Percentiles rank a stretch among this genome's conserved stretches.
Conservation (phyloP, 1,140 invertebrate genomes). For the Subanguina moxae region DNA sequence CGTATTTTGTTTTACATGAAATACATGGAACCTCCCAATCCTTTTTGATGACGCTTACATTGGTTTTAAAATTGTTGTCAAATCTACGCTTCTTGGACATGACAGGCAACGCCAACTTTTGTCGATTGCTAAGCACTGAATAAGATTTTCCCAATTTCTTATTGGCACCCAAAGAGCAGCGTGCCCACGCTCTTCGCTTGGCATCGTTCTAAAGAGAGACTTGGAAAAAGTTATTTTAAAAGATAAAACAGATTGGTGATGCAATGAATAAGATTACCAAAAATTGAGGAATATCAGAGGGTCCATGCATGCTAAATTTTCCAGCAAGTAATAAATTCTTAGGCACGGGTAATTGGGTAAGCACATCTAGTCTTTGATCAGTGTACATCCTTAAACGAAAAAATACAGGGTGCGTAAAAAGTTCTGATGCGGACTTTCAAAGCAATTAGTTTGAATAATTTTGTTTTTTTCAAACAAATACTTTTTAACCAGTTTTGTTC, state of each 20-base stretch:
- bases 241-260: neutral
- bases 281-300: constrained; percentile 21
- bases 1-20: too few relatives aligned
- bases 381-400: constrained; percentile 50
- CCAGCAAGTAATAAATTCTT: constrained; percentile 15
- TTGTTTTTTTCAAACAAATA: too few relatives aligned
- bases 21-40: too few relatives aligned
- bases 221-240: too few relatives aligned
- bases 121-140: constrained; percentile 49
- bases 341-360: constrained; percentile 18
- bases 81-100: constrained; percentile 46
- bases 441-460: too few relatives aligned
- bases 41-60: constrained; percentile 32
- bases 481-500: too few relatives aligned
- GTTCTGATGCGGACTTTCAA: too few relatives aligned
- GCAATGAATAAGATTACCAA: neutral
- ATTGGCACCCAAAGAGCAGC: constrained; percentile 49
- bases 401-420: too few relatives aligned
- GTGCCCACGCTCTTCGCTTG: constrained; percentile 49
- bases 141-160: constrained; percentile 54
- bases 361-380: constrained; percentile 35
- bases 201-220: constrained; percentile 18
- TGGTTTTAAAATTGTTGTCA: constrained; percentile 40
- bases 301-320: constrained; percentile 41
- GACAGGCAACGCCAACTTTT: constrained; percentile 50